Percentiles rank a stretch among this genome's conserved stretches.
Evolutionary conservation across 1,140 invertebrate genomes (phyloP).

Genomic region (Drosophila asahinai): DNA sequence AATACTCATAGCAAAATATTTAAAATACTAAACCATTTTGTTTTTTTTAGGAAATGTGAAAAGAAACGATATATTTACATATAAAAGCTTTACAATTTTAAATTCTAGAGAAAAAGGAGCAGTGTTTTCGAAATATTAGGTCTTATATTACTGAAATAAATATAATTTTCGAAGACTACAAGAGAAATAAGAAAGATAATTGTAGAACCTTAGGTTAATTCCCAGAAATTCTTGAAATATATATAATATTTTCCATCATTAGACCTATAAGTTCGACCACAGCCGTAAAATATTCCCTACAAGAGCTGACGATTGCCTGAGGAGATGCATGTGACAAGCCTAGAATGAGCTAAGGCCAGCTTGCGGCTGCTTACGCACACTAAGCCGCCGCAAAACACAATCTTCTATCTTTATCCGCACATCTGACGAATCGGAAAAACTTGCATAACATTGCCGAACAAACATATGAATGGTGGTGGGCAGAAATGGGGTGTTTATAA

Average conservation of each 20-base stretch:
- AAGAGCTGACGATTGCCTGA: constrained; percentile 1
- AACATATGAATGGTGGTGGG: constrained; percentile 1
- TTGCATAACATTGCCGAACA: constrained; percentile 43
- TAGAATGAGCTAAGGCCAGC: constrained; percentile 24
- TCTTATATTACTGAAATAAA: neutral
- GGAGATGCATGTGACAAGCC: constrained; percentile 37
- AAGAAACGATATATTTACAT: too few relatives aligned
- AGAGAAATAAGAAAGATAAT: too few relatives aligned
- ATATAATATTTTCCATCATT: too few relatives aligned
- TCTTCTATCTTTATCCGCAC: constrained; percentile 21
- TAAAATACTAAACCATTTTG: too few relatives aligned
- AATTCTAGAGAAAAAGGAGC: too few relatives aligned
- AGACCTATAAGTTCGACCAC: neutral
- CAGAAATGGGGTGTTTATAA: constrained; percentile 20
- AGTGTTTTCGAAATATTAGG: too few relatives aligned
- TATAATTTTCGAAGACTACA: neutral
- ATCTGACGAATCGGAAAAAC: constrained; percentile 22
- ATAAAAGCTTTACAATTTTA: too few relatives aligned
- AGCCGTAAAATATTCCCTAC: constrained; percentile 1
- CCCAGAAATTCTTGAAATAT: neutral
- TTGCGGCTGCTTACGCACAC: constrained; percentile 14
- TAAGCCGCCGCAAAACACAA: neutral
- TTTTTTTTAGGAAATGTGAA: neutral
- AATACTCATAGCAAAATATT: too few relatives aligned
- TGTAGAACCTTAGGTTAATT: neutral